Conservation (phyloP, 2,888 invertebrate species). For the Tupiocoris notatus region DNA sequence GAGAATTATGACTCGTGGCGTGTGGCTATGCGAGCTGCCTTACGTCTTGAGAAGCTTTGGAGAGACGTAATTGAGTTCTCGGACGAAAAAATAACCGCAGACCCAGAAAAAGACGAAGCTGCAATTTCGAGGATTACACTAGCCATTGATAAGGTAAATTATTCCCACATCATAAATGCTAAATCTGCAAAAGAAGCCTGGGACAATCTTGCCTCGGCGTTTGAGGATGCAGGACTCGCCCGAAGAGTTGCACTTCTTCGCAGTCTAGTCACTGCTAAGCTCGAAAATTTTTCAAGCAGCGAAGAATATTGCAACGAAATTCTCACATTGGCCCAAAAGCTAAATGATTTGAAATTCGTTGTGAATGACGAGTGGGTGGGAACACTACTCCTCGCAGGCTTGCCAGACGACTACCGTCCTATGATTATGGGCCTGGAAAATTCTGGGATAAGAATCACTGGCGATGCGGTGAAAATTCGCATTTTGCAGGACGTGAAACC, state of each 20-base stretch:
- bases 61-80: not conserved
- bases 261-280: constrained; percentile 3
- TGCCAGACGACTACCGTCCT: constrained; percentile 24
- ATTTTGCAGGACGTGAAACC: constrained; percentile 18
- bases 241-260: constrained; percentile 10
- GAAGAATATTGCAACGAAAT: constrained; percentile 26
- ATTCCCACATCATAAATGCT: not conserved
- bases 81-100: not conserved
- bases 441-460: constrained; percentile 13
- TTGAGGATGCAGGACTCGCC: constrained; percentile 29
- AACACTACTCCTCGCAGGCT: constrained; percentile 22
- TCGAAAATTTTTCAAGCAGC: not conserved
- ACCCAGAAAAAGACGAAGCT: not conserved
- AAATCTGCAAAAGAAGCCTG: not conserved
- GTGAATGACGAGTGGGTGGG: too few relatives aligned
- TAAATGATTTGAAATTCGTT: constrained; percentile 9
- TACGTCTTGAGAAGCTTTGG: constrained; percentile 7
- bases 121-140: constrained; percentile 28
- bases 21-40: not conserved
- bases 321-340: constrained; percentile 10
- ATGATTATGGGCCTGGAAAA: constrained; percentile 36
- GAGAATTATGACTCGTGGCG: constrained; percentile 17
- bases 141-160: not conserved
- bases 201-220: constrained; percentile 2
- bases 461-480: constrained; percentile 23